A percentile compares a stretch with the other conserved stretches of the same genome.
These are phyloP conservation scores for Pseudolaguvia tuberculata DNA, from an alignment of 2,113 vertebrate genomes.

Conservation along the genomic window DNA sequence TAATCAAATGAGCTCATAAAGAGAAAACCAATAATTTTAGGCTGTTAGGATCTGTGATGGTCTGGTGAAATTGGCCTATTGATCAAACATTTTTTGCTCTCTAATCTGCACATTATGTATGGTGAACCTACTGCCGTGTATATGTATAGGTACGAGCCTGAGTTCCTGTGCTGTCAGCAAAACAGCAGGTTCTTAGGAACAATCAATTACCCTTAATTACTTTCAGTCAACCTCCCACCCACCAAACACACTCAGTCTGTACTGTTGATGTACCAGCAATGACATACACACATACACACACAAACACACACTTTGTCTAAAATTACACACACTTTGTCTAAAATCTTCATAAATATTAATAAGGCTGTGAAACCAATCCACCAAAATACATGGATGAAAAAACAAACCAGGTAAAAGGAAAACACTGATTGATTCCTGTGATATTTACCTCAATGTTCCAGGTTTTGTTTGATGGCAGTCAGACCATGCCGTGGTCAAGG, in stretches of 20 bases:
- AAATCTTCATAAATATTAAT: background rate
- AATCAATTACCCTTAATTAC: slow-evolving; percentile 63
- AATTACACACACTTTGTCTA: background rate
- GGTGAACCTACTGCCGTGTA: background rate
- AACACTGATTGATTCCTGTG: no score
- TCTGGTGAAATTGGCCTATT: background rate
- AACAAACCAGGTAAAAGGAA: no score
- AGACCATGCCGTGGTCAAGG: background rate
- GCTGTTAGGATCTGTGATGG: background rate
- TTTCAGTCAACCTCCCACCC: slow-evolving; percentile 59
- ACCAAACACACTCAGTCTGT: slow-evolving; percentile 24
- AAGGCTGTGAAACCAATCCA: background rate
- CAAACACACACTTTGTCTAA: background rate
- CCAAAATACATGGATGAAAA: slow-evolving; percentile 1
- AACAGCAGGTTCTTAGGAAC: slow-evolving; percentile 54
- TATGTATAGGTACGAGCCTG: slow-evolving; percentile 21
- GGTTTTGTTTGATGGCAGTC: background rate
- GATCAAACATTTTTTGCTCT: background rate
- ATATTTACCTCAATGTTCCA: no score
- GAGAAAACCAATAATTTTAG: background rate
- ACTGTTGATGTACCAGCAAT: slow-evolving; percentile 3
- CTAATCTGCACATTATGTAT: background rate
- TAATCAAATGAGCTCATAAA: background rate
- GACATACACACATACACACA: slow-evolving; percentile 24
- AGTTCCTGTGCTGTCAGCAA: slow-evolving; percentile 60